phyloP scores from a whole-genome alignment of 2,888 invertebrate species.

The Yponomeuta sedellus region DNA sequence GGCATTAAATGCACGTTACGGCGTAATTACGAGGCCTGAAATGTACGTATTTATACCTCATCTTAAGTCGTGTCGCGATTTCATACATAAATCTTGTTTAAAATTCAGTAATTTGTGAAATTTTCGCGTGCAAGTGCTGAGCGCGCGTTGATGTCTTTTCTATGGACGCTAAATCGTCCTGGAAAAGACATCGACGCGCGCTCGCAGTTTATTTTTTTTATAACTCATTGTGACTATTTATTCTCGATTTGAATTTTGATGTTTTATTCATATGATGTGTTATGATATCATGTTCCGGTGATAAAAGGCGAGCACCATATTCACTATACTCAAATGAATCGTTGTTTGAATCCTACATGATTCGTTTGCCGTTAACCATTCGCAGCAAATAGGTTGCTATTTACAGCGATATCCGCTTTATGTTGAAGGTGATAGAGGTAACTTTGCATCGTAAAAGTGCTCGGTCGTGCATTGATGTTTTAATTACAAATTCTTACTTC shows the following conservation, averaged over 20 bases:
- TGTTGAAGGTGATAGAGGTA: background rate
- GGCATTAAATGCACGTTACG: background rate
- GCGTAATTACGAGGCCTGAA: background rate
- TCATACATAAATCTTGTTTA: background rate
- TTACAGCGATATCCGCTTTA: background rate
- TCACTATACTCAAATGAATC: slow-evolving; percentile 18
- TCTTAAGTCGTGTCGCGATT: background rate
- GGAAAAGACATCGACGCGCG: background rate
- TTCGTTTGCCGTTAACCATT: background rate
- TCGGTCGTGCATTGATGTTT: slow-evolving; percentile 60
- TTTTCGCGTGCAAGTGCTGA: background rate
- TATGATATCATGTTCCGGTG: background rate
- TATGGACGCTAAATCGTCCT: slow-evolving; percentile 9
- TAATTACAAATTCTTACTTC: slow-evolving; percentile 61
- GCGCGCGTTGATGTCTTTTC: slow-evolving; percentile 17
- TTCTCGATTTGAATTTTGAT: background rate
- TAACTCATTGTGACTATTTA: background rate
- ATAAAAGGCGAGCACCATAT: slow-evolving; percentile 11
- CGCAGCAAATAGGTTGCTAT: background rate
- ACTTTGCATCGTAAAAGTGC: background rate
- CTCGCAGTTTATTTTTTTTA: background rate
- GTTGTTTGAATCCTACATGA: background rate
- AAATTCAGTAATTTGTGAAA: background rate
- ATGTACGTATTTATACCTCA: background rate
- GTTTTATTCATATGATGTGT: background rate